Base-by-base conservation (phyloP, 1,140 invertebrate species). In the Aphelenchoides fujianensis region DNA sequence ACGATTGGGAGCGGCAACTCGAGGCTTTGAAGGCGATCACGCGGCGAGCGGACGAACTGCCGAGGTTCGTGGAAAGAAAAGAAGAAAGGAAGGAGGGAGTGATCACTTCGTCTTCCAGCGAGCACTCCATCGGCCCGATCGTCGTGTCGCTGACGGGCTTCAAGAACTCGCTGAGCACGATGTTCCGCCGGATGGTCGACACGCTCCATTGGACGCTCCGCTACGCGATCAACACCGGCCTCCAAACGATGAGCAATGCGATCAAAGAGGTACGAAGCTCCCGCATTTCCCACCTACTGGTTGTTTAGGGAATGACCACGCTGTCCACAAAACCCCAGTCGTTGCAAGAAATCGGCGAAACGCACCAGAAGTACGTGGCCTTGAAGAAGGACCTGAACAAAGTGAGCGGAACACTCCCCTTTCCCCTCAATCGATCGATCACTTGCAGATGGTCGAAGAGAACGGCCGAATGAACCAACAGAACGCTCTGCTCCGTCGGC, bases 81-180 rank as follows among this genome's bases (percentile, higher is more conserved):
- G 23, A 1, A 2, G 36, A 61, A 61, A 30, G 19, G 7, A 7
- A 64, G 34, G n/a, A n/a, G n/a, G n/a, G n/a, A n/a, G n/a, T n/a
- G n/a, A n/a, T n/a, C n/a, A n/a, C 23, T 23, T 52, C n/a, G 55
- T 61, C 72, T 85, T 87, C 52, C 79, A 94, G 92, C 48, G 91
- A 95, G 81, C 90, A 93, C 77, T 90, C 90, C 82, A 88, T 95
- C 71, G 92, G 92, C 62, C 94, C 92, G 86, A 91, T 92, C 68
- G 85, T 86, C 3, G 86, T 93, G 1, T 91, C 89, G 71, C 90
- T 34, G 86, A 86, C 48, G 89, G 90, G 0, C 88, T 91, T 0
- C 89, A 95, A 68, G 89, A 90, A 16, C 92, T 94, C 76, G 90
- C 98, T 32, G 95, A 98, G 85, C 90, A 91, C 3, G 52, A 69